A percentile compares a stretch with the other conserved stretches of the same genome.
phyloP scores from a whole-genome alignment of 2,888 invertebrate species.

The Drosophila pegasa region DNA sequence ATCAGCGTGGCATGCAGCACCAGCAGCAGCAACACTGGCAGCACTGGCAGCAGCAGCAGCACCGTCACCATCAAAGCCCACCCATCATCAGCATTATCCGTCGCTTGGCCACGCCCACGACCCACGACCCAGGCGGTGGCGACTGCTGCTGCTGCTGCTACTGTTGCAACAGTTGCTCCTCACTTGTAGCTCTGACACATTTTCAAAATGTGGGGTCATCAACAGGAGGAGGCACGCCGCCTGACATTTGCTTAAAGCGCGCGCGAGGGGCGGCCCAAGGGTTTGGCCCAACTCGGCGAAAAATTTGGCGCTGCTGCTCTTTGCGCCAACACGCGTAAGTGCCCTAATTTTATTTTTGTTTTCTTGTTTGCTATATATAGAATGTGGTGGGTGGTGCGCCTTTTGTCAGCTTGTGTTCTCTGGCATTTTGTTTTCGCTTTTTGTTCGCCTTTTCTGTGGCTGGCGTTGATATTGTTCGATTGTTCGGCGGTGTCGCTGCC shows the following conservation, averaged over 20 bases:
- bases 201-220: slow-evolving; percentile 77
- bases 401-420: slow-evolving; percentile 56
- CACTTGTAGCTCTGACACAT: slow-evolving; percentile 80
- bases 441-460: slow-evolving; percentile 15
- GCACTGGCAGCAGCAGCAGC: neutral
- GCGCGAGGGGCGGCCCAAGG: slow-evolving; percentile 10
- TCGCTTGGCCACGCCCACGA: slow-evolving; percentile 43
- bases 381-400: slow-evolving; percentile 24
- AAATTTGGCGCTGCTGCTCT: slow-evolving; percentile 70
- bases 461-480: slow-evolving; percentile 77
- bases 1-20: slow-evolving; percentile 24
- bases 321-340: slow-evolving; percentile 78
- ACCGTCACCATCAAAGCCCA: slow-evolving; percentile 43
- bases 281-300: slow-evolving; percentile 33
- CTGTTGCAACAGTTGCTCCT: slow-evolving; percentile 76
- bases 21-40: neutral
- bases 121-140: slow-evolving; percentile 17
- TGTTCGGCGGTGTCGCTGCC: slow-evolving; percentile 54
- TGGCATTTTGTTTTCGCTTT: slow-evolving; percentile 27
- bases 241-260: slow-evolving; percentile 76
- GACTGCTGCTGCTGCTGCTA: slow-evolving; percentile 7
- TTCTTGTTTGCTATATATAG: slow-evolving; percentile 9
- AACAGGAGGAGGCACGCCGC: slow-evolving; percentile 64
- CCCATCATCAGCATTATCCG: slow-evolving; percentile 50
- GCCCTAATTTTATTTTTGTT: slow-evolving; percentile 67